phyloP scores from a whole-genome alignment of 1,140 invertebrate genomes.

The Pseudomyrmex concolor region DNA sequence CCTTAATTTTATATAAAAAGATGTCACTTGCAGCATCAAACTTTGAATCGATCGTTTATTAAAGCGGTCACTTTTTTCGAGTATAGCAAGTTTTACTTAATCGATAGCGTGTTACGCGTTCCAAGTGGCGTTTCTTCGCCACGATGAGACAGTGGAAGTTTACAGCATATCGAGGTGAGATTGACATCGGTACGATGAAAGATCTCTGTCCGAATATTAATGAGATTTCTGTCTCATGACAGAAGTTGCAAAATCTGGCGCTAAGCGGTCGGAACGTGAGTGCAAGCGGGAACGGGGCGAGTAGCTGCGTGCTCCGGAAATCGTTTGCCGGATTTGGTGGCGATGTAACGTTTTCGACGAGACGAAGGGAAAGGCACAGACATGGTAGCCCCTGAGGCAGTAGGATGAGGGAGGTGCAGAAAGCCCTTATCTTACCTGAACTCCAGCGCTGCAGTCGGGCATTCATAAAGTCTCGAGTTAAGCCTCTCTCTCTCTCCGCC shows the following conservation, averaged over 20 bases:
- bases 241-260: slow-evolving; percentile 70
- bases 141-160: slow-evolving; percentile 28
- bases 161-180: slow-evolving; percentile 22
- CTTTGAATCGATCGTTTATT: slow-evolving; percentile 12
- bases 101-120: slow-evolving; percentile 28
- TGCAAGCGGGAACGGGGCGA: slow-evolving; percentile 35
- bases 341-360: slow-evolving; percentile 64
- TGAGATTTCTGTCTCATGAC: slow-evolving; percentile 41
- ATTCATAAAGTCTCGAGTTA: slow-evolving; percentile 78
- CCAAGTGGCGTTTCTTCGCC: slow-evolving; percentile 18
- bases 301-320: slow-evolving; percentile 74
- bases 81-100: slow-evolving; percentile 8
- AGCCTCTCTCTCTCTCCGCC: slow-evolving; percentile 63
- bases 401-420: slow-evolving; percentile 52
- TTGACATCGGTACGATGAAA: slow-evolving; percentile 40
- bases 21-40: background rate
- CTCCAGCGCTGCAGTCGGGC: slow-evolving; percentile 65
- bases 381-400: slow-evolving; percentile 44
- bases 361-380: slow-evolving; percentile 28
- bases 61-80: background rate
- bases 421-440: slow-evolving; percentile 77
- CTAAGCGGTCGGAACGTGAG: slow-evolving; percentile 63
- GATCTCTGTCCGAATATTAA: slow-evolving; percentile 70
- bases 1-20: too few relatives aligned
- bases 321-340: slow-evolving; percentile 73